Evolutionary conservation across 2,888 invertebrate species (phyloP).

Genomic region (Boloria selene): DNA sequence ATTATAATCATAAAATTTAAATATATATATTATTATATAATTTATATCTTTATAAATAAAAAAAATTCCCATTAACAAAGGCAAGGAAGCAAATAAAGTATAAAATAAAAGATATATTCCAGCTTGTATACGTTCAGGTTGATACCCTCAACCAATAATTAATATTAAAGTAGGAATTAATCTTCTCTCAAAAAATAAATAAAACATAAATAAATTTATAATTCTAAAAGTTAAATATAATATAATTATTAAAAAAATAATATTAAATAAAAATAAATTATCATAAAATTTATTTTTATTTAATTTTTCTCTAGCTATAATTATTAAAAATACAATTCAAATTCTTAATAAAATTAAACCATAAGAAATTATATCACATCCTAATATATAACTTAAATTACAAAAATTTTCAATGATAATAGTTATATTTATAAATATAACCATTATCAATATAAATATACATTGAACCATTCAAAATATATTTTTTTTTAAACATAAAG

Average conservation of each 20-base stretch:
- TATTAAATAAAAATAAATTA: constrained; percentile 78
- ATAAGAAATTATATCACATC: no score
- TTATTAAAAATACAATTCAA: constrained; percentile 67
- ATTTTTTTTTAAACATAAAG: constrained; percentile 75
- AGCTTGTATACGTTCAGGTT: constrained; percentile 86
- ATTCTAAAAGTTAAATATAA: constrained; percentile 55
- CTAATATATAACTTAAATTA: no score
- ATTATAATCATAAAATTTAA: constrained; percentile 65
- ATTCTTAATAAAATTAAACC: no score
- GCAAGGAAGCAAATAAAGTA: constrained; percentile 86
- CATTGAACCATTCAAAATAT: constrained; percentile 80
- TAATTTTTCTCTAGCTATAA: constrained; percentile 80
- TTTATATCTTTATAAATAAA: constrained; percentile 67
- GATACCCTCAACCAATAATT: constrained; percentile 85
- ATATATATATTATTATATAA: constrained; percentile 64
- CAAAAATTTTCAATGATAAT: no score
- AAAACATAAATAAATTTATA: no score
- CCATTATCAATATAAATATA: constrained; percentile 74
- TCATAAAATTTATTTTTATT: constrained; percentile 66
- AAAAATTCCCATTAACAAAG: constrained; percentile 83
- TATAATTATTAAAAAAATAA: constrained; percentile 78
- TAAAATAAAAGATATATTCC: constrained; percentile 86
- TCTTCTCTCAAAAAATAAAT: constrained; percentile 55
- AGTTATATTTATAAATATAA: constrained; percentile 68
- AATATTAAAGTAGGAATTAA: constrained; percentile 47